A percentile compares a stretch with the other conserved stretches of the same genome.
phyloP scores from a whole-genome alignment of 1,140 invertebrate species.

The Aleiodes sp. region DNA sequence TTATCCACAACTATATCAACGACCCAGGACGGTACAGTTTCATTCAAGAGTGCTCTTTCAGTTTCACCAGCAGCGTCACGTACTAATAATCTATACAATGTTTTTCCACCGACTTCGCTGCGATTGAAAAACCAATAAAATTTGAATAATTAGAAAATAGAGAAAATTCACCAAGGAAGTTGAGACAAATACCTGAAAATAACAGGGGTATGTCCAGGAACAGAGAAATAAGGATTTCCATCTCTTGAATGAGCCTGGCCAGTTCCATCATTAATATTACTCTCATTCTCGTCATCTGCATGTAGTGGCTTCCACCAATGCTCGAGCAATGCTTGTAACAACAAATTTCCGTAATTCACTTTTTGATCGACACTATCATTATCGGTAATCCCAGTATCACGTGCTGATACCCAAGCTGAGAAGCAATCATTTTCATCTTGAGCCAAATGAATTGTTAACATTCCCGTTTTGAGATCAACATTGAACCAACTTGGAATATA shows the following conservation, averaged over 20 bases:
- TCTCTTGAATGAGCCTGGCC: conserved; percentile 60
- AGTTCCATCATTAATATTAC: conserved; percentile 59
- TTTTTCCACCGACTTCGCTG: conserved; percentile 94
- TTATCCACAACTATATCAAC: conserved; percentile 94
- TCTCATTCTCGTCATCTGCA: conserved; percentile 65
- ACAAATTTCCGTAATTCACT: conserved; percentile 95
- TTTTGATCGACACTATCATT: conserved; percentile 86
- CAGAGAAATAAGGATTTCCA: conserved; percentile 88
- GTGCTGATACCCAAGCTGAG: conserved; percentile 96
- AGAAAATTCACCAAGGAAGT: too few species aligned
- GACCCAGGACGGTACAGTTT: conserved; percentile 96
- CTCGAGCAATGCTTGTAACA: conserved; percentile 94
- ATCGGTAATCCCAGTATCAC: conserved; percentile 87
- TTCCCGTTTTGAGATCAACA: conserved; percentile 98
- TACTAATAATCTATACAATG: conserved; percentile 88
- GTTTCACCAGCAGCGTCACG: conserved; percentile 95
- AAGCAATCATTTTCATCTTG: conserved; percentile 98
- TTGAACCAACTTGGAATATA: conserved; percentile 99
- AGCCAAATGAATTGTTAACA: conserved; percentile 96
- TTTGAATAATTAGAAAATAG: conserved; percentile 14
- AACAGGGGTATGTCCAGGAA: conserved; percentile 95
- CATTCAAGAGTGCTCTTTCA: conserved; percentile 90
- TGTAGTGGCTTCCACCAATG: conserved; percentile 85
- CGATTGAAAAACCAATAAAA: conserved; percentile 40
- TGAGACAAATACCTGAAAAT: conserved; percentile 83